Evolutionary conservation across 2,888 invertebrate species (phyloP), one percentile per base, ranked within the genome.

Genomic region (Apodemia zela): DNA sequence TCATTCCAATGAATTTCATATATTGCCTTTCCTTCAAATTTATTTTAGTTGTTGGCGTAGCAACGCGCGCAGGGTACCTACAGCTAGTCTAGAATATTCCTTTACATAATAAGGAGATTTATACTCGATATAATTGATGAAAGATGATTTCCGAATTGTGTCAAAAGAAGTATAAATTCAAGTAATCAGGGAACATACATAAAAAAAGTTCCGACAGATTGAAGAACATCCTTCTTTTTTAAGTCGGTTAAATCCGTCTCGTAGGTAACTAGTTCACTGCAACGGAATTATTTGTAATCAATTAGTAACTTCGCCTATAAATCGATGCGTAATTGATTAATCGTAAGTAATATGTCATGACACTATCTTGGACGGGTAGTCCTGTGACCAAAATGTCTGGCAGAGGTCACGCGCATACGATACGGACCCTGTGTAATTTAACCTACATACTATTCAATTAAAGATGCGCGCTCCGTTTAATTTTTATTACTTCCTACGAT

Each of bases 371-470:
- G 7, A 15, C 21, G 11, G 45, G 33, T 60, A 60, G 65, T 66
- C 38, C 65, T 63, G 67, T 63, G 65, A 67, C 67, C 64, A 69
- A 70, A 68, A 67, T 66, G 66, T 67, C 62, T 64, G 61, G 62
- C 65, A 67, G 63, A 67, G 72, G 70, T 72, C 54, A 21, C 7
- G 25, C 54, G 54, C 73, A 71, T 51, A 63, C 62, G 68, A 69
- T 72, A 68, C 65, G 63, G 65, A 66, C 59, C 45, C 67, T 64
- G 63, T 65, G 65, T 66, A 68, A 66, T 69, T 63, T 67, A 68
- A 69, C 68, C 70, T 66, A 69, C 66, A 67, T 68, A 69, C 61
- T 67, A 68, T 69, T 66, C 65, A 71, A 68, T 69, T 67, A 66
- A 63, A 68, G 65, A 65, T 61, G 47, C 64, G 62, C 59, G 59